Evolutionary conservation across 2,113 vertebrate genomes (phyloP).

Genomic region (Pseudolaguvia tuberculata): DNA sequence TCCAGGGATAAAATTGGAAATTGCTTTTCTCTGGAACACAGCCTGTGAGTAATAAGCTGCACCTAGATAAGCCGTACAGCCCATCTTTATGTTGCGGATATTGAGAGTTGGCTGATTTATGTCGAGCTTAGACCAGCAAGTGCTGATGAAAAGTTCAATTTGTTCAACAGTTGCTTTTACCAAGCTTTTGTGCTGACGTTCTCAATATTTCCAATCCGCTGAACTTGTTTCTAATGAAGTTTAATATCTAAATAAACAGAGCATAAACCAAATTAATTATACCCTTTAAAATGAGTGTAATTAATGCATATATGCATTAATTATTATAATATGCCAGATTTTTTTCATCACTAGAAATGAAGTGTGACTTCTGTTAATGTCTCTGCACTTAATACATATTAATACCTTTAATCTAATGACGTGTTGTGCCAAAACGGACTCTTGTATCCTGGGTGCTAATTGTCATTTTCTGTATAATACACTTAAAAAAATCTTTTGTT

Average conservation of each 20-base stretch:
- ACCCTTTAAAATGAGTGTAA: neutral
- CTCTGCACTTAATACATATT: neutral
- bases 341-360: neutral
- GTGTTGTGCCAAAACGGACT: neutral
- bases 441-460: neutral
- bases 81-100: conserved; percentile 13
- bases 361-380: neutral
- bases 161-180: neutral
- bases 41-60: conserved; percentile 1
- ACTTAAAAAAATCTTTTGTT: neutral
- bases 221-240: neutral
- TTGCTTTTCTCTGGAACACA: conserved; percentile 21
- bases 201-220: neutral
- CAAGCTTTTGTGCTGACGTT: conserved; percentile 1
- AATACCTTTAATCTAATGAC: neutral
- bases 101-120: conserved; percentile 10
- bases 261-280: neutral
- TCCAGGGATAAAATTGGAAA: conserved; percentile 26
- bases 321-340: neutral
- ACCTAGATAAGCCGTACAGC: conserved; percentile 5
- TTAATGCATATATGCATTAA: conserved; percentile 7
- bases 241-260: neutral
- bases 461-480: neutral
- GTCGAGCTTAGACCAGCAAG: neutral
- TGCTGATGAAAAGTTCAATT: conserved; percentile 1